Conservation (phyloP, 2,888 invertebrate genomes). For the Cephus pygmeus region DNA sequence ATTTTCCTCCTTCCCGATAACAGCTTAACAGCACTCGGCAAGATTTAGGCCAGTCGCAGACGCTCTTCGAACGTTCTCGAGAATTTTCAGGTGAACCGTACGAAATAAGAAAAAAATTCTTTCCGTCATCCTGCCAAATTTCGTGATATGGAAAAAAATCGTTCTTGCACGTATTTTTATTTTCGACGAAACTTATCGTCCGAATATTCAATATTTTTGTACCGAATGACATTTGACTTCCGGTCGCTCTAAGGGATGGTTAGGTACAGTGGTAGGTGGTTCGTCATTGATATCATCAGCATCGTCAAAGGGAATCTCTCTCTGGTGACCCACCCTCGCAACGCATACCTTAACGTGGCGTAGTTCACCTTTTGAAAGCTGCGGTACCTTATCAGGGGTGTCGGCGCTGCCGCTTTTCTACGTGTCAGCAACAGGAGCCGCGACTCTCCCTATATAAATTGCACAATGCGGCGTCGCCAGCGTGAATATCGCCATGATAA, state of each 20-base stretch:
- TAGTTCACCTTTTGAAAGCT: not conserved
- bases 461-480: constrained; percentile 23
- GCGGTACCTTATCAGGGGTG: not conserved
- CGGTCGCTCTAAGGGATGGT: not conserved
- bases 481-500: not conserved
- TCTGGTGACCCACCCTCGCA: not conserved
- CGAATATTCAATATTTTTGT: too few relatives aligned
- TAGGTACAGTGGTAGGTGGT: not conserved
- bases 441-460: constrained; percentile 34
- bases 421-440: constrained; percentile 26
- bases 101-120: not conserved
- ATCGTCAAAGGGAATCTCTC: not conserved
- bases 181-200: too few relatives aligned
- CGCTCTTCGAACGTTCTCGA: not conserved
- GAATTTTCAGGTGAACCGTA: not conserved
- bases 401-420: not conserved
- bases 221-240: too few relatives aligned
- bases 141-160: not conserved
- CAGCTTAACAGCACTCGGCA: not conserved
- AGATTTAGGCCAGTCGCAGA: not conserved
- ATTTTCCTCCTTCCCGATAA: not conserved
- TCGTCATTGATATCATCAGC: not conserved
- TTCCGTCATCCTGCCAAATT: not conserved
- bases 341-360: not conserved
- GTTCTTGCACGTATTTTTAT: too few relatives aligned